Conservation (phyloP, 2,797 vertebrate species). For the Pogonophryne albipinna region DNA sequence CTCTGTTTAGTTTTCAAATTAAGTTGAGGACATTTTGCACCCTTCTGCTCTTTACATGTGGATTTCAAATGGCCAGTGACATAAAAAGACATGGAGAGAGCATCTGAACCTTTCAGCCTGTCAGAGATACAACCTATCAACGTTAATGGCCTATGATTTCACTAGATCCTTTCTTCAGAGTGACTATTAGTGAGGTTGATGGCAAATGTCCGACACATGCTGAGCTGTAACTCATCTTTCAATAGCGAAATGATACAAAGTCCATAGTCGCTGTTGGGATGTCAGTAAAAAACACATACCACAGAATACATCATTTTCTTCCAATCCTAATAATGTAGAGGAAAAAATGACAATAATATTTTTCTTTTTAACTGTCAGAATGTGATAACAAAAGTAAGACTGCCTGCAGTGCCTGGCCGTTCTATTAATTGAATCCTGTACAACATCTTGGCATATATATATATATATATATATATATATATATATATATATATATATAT, state of each 20-base stretch:
- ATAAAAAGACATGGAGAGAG: slow-evolving; percentile 13
- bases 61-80: slow-evolving; percentile 22
- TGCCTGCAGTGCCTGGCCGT: too few relatives aligned
- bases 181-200: slow-evolving; percentile 69
- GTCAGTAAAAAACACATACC: too few relatives aligned
- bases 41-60: slow-evolving; percentile 9
- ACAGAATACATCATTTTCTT: too few relatives aligned
- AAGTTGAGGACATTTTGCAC: slow-evolving; percentile 41
- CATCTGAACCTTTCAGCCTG: slow-evolving; percentile 20
- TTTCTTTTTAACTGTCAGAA: too few relatives aligned
- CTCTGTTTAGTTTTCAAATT: slow-evolving; percentile 44
- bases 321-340: too few relatives aligned
- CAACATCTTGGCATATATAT: not conserved
- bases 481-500: not conserved
- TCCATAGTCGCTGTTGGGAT: too few relatives aligned
- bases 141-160: slow-evolving; percentile 66
- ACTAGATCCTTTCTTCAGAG: slow-evolving; percentile 41
- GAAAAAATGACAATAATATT: too few relatives aligned
- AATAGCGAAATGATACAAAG: too few relatives aligned
- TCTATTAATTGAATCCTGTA: not conserved
- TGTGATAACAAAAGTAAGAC: too few relatives aligned
- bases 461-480: too few relatives aligned
- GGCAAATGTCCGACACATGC: slow-evolving; percentile 3
- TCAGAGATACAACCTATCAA: slow-evolving; percentile 48
- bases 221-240: too few relatives aligned